Evolutionary conservation across 2,797 vertebrate species (phyloP).

Genomic region (Urophycis tenuis): DNA sequence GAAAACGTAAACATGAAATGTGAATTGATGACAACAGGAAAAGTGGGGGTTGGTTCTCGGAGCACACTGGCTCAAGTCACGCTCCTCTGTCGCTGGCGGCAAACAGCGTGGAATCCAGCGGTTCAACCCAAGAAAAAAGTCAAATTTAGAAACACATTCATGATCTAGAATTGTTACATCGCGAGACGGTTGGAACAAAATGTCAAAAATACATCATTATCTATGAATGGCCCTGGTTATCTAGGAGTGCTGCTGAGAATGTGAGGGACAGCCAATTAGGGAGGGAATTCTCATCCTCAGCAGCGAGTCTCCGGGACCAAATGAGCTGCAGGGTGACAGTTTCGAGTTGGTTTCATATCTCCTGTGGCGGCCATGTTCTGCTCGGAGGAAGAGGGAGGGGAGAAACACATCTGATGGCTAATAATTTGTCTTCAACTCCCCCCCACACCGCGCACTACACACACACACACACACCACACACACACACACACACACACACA

Average conservation of each 20-base stretch:
- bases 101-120: not conserved
- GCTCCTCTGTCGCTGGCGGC: not conserved
- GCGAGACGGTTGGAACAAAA: too few species aligned
- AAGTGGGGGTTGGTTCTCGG: too few species aligned
- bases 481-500: too few species aligned
- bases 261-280: constrained; percentile 38
- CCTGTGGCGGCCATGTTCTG: constrained; percentile 42
- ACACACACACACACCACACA: too few species aligned
- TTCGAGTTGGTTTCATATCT: constrained; percentile 39
- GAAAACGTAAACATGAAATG: not conserved
- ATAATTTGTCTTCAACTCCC: constrained; percentile 53
- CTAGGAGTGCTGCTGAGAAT: not conserved
- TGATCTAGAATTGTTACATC: not conserved
- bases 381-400: constrained; percentile 57
- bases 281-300: constrained; percentile 31
- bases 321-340: constrained; percentile 40
- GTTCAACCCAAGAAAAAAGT: not conserved
- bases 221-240: not conserved
- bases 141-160: not conserved
- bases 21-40: too few species aligned
- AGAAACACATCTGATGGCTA: constrained; percentile 59
- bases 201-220: not conserved
- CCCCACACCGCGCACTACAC: too few species aligned
- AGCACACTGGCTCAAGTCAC: not conserved
- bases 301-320: constrained; percentile 27